A percentile compares a stretch with the other conserved stretches of the same genome.
These are phyloP conservation scores for Dendroctonus valens DNA, from an alignment of 1,140 invertebrate genomes.

Conservation along the genomic window DNA sequence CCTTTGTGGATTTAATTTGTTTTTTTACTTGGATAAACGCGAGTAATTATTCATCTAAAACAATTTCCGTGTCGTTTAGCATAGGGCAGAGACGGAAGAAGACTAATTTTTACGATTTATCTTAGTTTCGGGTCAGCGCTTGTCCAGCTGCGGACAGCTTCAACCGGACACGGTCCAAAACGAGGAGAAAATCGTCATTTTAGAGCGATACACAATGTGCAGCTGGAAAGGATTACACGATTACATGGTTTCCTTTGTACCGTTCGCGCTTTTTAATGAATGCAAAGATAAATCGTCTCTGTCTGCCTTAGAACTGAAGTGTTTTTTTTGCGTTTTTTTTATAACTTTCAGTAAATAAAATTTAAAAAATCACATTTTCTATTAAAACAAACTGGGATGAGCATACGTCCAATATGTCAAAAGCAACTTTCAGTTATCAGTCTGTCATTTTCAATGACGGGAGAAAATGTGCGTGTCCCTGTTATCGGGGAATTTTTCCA, in stretches of 20 bases:
- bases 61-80: constrained; percentile 14
- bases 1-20: too few species aligned
- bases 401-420: too few species aligned
- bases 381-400: too few species aligned
- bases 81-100: constrained; percentile 13
- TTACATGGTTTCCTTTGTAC: constrained; percentile 8
- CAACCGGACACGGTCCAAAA: constrained; percentile 13
- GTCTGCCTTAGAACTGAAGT: neutral
- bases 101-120: constrained; percentile 27
- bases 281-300: constrained; percentile 10
- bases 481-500: too few species aligned
- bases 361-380: too few species aligned
- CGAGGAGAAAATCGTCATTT: constrained; percentile 27
- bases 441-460: too few species aligned
- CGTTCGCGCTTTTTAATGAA: constrained; percentile 9
- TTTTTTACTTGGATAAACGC: too few species aligned
- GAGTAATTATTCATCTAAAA: neutral
- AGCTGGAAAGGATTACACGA: constrained; percentile 24
- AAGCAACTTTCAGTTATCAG: too few species aligned
- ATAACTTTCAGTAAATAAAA: too few species aligned
- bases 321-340: too few species aligned
- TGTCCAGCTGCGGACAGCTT: constrained; percentile 24
- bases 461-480: too few species aligned
- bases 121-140: constrained; percentile 13
- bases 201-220: constrained; percentile 21